Conservation (phyloP, 2,888 invertebrate genomes). For the Clivina fossor region DNA sequence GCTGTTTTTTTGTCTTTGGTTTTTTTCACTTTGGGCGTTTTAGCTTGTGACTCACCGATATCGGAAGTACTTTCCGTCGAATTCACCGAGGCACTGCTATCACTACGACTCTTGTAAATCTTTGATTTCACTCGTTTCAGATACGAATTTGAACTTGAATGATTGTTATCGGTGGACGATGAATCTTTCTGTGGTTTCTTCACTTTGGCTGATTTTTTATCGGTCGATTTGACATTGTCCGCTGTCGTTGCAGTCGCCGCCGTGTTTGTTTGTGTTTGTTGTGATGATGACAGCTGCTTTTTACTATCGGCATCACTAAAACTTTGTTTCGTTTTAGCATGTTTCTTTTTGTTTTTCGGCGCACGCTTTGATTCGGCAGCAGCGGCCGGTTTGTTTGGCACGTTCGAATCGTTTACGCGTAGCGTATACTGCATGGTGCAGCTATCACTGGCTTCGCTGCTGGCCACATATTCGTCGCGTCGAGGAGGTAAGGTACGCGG, state of each 20-base stretch:
- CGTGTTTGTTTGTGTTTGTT: slow-evolving; percentile 5
- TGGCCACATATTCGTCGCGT: background rate
- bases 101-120: slow-evolving; percentile 50
- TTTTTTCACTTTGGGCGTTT: slow-evolving; percentile 43
- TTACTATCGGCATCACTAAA: slow-evolving; percentile 35
- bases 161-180: background rate
- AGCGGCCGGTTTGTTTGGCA: slow-evolving; percentile 24
- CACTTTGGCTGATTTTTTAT: slow-evolving; percentile 33
- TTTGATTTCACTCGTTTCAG: slow-evolving; percentile 52
- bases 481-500: slow-evolving; percentile 2
- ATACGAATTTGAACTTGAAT: slow-evolving; percentile 43
- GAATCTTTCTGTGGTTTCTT: slow-evolving; percentile 23
- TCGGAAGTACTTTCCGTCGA: slow-evolving; percentile 15
- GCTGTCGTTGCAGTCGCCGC: slow-evolving; percentile 8
- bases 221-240: slow-evolving; percentile 20
- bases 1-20: slow-evolving; percentile 36
- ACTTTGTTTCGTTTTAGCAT: slow-evolving; percentile 33
- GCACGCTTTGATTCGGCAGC: slow-evolving; percentile 32
- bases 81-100: slow-evolving; percentile 35
- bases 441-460: background rate
- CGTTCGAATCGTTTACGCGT: slow-evolving; percentile 2
- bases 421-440: slow-evolving; percentile 25
- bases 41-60: slow-evolving; percentile 20
- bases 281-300: background rate
- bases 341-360: slow-evolving; percentile 28